phyloP scores from a whole-genome alignment of 2,888 invertebrate species.

The Cataglyphis albicans region DNA sequence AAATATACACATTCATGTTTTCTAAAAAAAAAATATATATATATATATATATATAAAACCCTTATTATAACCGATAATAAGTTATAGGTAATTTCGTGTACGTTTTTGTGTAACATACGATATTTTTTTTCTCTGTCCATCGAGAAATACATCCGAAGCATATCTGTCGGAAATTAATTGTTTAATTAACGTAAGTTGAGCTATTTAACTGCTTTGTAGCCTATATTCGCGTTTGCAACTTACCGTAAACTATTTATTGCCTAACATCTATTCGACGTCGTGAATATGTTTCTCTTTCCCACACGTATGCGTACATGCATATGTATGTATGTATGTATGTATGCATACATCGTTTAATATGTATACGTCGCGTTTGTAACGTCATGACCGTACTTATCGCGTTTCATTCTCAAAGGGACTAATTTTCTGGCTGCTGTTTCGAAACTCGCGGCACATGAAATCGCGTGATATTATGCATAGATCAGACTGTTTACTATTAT shows the following conservation, averaged over 20 bases:
- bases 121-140: not conserved
- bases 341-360: not conserved
- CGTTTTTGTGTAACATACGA: not conserved
- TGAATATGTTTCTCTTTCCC: not conserved
- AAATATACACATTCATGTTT: not conserved
- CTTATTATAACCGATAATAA: not conserved
- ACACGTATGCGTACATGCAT: not conserved
- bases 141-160: not conserved
- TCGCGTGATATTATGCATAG: constrained; percentile 52
- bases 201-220: constrained; percentile 23
- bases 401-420: constrained; percentile 48
- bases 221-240: not conserved
- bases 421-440: constrained; percentile 42
- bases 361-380: not conserved
- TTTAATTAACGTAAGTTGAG: constrained; percentile 7
- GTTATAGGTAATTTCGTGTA: not conserved
- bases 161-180: not conserved
- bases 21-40: not conserved
- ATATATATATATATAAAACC: not conserved
- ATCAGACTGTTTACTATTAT: constrained; percentile 56
- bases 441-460: constrained; percentile 34
- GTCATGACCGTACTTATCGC: constrained; percentile 33
- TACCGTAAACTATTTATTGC: constrained; percentile 23
- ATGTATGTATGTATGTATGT: no score
- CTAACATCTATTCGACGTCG: constrained; percentile 14